phyloP scores from a whole-genome alignment of 2,797 vertebrate species.

The Epinephelus awoara region DNA sequence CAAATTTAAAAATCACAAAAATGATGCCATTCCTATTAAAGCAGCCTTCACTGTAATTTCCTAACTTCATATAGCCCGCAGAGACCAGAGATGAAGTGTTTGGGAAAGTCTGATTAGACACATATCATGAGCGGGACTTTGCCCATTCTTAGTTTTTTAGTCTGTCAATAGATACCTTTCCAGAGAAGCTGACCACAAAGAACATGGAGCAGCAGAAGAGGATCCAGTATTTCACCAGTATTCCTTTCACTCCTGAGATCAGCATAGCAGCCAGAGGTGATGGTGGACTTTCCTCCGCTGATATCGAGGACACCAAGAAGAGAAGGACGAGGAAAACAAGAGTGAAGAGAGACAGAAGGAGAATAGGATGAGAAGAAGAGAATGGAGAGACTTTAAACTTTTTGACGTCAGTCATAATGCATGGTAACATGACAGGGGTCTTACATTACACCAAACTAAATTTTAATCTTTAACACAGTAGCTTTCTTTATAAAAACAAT shows the following conservation, averaged over 20 bases:
- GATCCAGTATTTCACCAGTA: conserved; percentile 86
- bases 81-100: background rate
- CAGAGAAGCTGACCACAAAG: conserved; percentile 86
- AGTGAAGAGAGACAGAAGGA: background rate
- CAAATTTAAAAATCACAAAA: no score
- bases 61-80: background rate
- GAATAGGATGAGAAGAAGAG: background rate
- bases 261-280: conserved; percentile 79
- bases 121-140: background rate
- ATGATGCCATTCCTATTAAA: background rate
- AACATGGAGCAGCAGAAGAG: conserved; percentile 87
- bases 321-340: background rate
- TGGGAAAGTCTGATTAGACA: background rate
- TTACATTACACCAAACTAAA: background rate
- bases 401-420: background rate
- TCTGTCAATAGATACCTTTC: conserved; percentile 71
- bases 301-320: background rate
- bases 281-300: conserved; percentile 74
- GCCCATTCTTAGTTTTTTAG: background rate
- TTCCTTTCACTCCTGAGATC: conserved; percentile 78
- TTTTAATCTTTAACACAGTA: conserved; percentile 3
- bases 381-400: background rate
- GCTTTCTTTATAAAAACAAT: background rate
- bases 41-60: background rate
- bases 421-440: background rate